A percentile compares a stretch with the other conserved stretches of the same genome.
Conservation (phyloP, 2,797 vertebrate species). For the Pagetopsis macropterus region DNA sequence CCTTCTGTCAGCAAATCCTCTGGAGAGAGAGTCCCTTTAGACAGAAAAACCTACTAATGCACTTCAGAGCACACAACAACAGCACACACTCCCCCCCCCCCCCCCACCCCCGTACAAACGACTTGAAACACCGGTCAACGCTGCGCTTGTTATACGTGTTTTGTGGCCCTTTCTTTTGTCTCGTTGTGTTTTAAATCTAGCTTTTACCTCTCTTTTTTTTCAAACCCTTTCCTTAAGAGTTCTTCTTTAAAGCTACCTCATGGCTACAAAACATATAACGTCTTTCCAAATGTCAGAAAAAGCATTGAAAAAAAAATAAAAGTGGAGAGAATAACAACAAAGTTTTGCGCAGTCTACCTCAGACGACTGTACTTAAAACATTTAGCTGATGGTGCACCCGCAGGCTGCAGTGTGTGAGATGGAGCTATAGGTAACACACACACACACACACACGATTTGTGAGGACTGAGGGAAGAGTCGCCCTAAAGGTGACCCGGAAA, state of each 20-base stretch:
- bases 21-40: constrained; percentile 70
- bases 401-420: constrained; percentile 57
- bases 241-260: constrained; percentile 96
- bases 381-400: constrained; percentile 87
- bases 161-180: constrained; percentile 47
- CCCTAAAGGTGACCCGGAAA: constrained; percentile 82
- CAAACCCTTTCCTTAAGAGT: constrained; percentile 74
- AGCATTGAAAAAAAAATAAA: constrained; percentile 10
- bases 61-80: constrained; percentile 81
- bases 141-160: constrained; percentile 51
- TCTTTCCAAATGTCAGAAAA: constrained; percentile 87
- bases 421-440: constrained; percentile 42
- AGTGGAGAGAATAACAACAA: constrained; percentile 80
- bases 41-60: constrained; percentile 73
- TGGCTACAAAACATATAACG: constrained; percentile 92
- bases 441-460: constrained; percentile 50
- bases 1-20: constrained; percentile 80
- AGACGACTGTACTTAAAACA: constrained; percentile 92
- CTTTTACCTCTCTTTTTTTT: constrained; percentile 39
- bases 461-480: constrained; percentile 79
- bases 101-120: constrained; percentile 69
- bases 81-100: constrained; percentile 73
- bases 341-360: constrained; percentile 95
- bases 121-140: constrained; percentile 72
- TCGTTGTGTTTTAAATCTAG: constrained; percentile 52